Percentiles rank a stretch among this genome's conserved stretches.
Evolutionary conservation across 1,140 invertebrate genomes (phyloP).

Genomic region (Artemia franciscana): DNA sequence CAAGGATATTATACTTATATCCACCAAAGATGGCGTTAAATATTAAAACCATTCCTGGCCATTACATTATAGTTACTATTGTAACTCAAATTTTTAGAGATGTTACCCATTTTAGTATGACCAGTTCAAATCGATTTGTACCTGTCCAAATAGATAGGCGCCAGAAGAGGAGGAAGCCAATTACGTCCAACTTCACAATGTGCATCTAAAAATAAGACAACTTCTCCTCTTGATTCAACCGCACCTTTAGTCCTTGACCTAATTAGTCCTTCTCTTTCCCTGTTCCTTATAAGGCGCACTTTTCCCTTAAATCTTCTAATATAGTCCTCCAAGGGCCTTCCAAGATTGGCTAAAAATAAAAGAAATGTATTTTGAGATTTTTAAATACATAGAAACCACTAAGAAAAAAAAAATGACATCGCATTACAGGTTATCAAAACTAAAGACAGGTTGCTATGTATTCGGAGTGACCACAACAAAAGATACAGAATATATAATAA

Average conservation of each 20-base stretch:
- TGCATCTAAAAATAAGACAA: conserved; percentile 92
- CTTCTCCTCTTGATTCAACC: conserved; percentile 75
- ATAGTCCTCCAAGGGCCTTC: conserved; percentile 66
- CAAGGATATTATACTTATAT: too few relatives aligned
- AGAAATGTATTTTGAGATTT: too few relatives aligned
- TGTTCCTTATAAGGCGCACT: conserved; percentile 64
- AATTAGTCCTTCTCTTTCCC: conserved; percentile 68
- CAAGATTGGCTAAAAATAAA: conserved; percentile 49
- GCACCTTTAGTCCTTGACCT: conserved; percentile 75
- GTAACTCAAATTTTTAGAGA: background rate
- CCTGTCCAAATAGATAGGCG: conserved; percentile 71
- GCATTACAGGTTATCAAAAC: too few relatives aligned
- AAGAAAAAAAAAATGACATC: too few relatives aligned
- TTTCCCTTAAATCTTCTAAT: conserved; percentile 63
- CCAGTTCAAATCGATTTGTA: conserved; percentile 20
- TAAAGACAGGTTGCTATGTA: too few relatives aligned
- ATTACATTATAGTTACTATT: background rate
- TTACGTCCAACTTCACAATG: conserved; percentile 79
- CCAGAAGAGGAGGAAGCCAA: conserved; percentile 84
- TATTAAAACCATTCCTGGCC: too few relatives aligned
- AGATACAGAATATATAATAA: too few relatives aligned
- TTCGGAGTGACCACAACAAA: too few relatives aligned
- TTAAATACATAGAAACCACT: too few relatives aligned
- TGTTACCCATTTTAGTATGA: background rate
- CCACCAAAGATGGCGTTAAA: too few relatives aligned